Evolutionary conservation across 2,888 invertebrate genomes (phyloP).

Genomic region (Phaedon cochleariae): DNA sequence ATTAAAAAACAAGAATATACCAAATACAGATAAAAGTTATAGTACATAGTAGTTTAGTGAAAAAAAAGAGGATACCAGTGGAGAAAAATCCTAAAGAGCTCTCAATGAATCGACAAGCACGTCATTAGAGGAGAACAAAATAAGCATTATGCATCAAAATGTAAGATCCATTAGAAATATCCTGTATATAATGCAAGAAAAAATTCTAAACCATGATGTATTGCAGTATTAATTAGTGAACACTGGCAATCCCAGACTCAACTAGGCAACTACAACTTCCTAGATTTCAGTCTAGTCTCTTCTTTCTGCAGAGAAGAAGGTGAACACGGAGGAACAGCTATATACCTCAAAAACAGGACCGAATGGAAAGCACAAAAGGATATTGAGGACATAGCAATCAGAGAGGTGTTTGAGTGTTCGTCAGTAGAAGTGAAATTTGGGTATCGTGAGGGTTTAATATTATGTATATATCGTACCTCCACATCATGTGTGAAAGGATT

Average conservation of each 20-base stretch:
- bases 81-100: not conserved
- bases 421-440: conserved; percentile 3
- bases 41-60: not conserved
- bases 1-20: too few species aligned
- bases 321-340: conserved; percentile 13
- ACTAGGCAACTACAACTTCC: not conserved
- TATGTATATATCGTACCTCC: not conserved
- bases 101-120: not conserved
- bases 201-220: conserved; percentile 2
- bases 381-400: conserved; percentile 13
- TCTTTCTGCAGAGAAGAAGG: conserved; percentile 6
- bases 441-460: not conserved
- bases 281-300: conserved; percentile 6
- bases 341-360: not conserved
- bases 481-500: not conserved
- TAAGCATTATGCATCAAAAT: conserved; percentile 1
- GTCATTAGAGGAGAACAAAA: not conserved
- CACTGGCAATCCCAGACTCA: conserved; percentile 6
- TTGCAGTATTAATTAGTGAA: conserved; percentile 1
- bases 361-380: conserved; percentile 10
- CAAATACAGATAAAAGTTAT: not conserved
- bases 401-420: conserved; percentile 4
- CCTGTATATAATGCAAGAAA: conserved; percentile 11
- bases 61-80: not conserved
- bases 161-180: conserved; percentile 4